phyloP scores from a whole-genome alignment of 2,797 vertebrate species.

The Myotis daubentonii region DNA sequence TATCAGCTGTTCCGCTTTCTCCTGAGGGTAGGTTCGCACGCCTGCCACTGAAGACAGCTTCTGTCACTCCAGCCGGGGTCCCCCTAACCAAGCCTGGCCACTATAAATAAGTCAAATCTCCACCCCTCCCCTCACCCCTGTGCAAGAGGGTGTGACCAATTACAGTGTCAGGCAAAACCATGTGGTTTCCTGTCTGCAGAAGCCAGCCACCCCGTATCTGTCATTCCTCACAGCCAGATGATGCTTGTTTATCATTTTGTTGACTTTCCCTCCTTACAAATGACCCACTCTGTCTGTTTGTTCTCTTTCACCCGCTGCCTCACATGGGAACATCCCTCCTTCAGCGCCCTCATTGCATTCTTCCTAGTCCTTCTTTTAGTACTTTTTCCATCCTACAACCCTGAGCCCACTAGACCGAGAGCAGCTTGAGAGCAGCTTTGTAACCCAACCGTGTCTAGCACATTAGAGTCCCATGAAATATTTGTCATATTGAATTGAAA shows the following conservation, averaged over 20 bases:
- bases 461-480: not conserved
- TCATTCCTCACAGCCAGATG: constrained; percentile 46
- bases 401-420: not conserved
- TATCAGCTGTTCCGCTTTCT: not conserved
- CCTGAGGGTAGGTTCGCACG: not conserved
- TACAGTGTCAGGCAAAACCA: constrained; percentile 17
- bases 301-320: not conserved
- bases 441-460: not conserved
- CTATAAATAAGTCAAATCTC: not conserved
- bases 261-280: not conserved
- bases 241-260: not conserved
- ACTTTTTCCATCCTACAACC: not conserved
- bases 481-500: not conserved
- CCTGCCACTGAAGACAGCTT: not conserved
- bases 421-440: not conserved
- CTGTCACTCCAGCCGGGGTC: not conserved
- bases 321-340: not conserved
- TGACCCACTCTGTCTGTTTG: not conserved
- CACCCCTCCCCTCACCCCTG: no score
- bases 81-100: not conserved
- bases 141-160: not conserved
- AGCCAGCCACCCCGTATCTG: not conserved
- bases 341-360: not conserved
- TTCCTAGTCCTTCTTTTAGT: not conserved
- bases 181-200: constrained; percentile 16